A percentile compares a stretch with the other conserved stretches of the same genome.
Conservation (phyloP, 2,113 vertebrate species). For the Vicugna pacos region DNA sequence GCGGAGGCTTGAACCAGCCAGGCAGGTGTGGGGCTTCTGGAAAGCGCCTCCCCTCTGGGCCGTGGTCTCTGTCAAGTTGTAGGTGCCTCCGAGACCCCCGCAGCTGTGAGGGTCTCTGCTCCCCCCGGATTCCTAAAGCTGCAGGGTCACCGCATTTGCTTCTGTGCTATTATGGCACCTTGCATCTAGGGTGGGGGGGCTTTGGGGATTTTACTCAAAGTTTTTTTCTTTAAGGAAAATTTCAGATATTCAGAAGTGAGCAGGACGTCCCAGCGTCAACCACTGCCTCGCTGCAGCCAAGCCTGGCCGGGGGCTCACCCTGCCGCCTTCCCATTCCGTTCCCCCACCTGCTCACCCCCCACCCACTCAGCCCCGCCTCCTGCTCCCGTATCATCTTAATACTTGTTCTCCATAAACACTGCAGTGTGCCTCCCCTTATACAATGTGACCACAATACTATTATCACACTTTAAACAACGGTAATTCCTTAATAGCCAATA, state of each 20-base stretch:
- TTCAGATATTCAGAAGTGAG: neutral
- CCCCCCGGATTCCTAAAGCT: neutral
- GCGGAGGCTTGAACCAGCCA: neutral
- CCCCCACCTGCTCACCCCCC: neutral
- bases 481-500: neutral
- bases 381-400: neutral
- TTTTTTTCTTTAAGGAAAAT: neutral
- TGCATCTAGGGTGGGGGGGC: neutral
- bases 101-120: neutral
- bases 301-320: neutral
- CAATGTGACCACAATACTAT: neutral
- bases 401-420: neutral
- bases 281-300: accelerated
- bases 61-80: neutral
- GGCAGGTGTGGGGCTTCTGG: neutral
- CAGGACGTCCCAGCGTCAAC: accelerated
- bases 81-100: neutral
- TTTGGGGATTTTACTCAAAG: neutral
- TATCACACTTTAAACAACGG: no score
- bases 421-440: neutral
- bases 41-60: neutral
- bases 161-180: neutral
- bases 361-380: neutral
- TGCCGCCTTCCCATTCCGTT: no score
- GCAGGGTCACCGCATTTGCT: neutral